phyloP scores from a whole-genome alignment of 2,797 vertebrate species.

The Sphenodon punctatus region DNA sequence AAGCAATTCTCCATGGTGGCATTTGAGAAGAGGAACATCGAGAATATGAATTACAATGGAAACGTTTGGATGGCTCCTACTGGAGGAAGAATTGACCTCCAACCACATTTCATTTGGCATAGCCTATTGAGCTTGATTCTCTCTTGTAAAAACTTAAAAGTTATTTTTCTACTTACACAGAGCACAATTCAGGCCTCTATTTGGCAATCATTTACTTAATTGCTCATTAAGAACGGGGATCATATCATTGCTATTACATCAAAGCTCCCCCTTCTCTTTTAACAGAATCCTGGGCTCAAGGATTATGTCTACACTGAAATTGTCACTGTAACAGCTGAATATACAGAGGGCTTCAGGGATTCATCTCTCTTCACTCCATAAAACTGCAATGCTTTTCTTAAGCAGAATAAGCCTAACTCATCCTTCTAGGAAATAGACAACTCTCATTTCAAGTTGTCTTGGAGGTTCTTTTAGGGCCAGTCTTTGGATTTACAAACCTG shows the following conservation, averaged over 20 bases:
- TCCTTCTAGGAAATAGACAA: no score
- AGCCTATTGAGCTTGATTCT: not conserved
- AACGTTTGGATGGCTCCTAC: not conserved
- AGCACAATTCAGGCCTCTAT: not conserved
- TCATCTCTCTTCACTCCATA: not conserved
- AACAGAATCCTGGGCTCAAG: not conserved
- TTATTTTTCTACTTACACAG: not conserved
- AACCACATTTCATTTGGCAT: not conserved
- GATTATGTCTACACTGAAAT: not conserved
- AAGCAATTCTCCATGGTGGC: not conserved
- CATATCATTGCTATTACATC: not conserved
- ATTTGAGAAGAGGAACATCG: not conserved
- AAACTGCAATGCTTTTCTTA: not conserved
- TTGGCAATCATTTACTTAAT: not conserved
- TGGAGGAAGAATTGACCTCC: not conserved
- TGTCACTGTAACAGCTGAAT: not conserved
- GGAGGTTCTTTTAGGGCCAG: not conserved
- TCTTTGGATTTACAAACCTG: not conserved
- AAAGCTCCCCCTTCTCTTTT: not conserved
- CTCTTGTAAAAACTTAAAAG: not conserved
- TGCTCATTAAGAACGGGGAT: not conserved
- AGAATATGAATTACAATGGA: not conserved
- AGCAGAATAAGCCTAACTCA: not conserved
- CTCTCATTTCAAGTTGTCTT: not conserved
- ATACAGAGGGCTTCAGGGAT: not conserved